Base-by-base conservation (phyloP, 2,888 invertebrate genomes). In the Orthonevra nobilis region DNA sequence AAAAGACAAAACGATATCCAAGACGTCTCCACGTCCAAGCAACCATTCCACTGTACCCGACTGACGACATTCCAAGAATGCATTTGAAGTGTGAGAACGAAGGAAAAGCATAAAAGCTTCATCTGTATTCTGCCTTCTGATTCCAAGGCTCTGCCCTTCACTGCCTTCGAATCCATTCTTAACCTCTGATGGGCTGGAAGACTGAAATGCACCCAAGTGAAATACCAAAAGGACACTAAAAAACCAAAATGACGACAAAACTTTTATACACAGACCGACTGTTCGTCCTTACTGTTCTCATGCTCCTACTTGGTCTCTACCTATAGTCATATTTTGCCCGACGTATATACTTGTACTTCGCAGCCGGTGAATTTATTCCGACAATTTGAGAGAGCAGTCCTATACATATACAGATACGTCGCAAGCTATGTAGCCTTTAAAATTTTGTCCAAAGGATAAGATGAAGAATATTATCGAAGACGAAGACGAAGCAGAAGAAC, bases 351-450 rank as follows among this genome's bases (percentile, higher is more conserved):
- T 30, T 52, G 48, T 68, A 40, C 56, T 28, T 40, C 14, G 14
- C 30, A 54, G 54, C 48, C 32, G 38, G 40, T 61, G 61, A 72
- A 77, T 60, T 73, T 79, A 73, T 79, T 79, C 73, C 79, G 73
- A 77, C 77, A 77, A 72, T 77, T 77, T 64, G 64, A 77, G 70
- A 30, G 70, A 79, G 64, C n/a, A 79, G 68, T 73, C 73, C 72
- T 72, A 66, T 42, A 54, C 64, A 58, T 58, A 15, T 48, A 38
- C 12, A 26, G 38, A 38, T 30, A 69, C 50, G 40, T 15, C 14
- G 28, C 20, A 17, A 50, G 14, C 19, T 28, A 30, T 17, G 36
- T 40, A 61, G 74, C 48, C 52, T 42, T 72, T 73, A 66, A 61
- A 79, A 56, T 79, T 66, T 48, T 36, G 54, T 66, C 60, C 66